These are phyloP conservation scores for Planococcus citri DNA, from an alignment of 1,140 invertebrate genomes.

Conservation along the genomic window DNA sequence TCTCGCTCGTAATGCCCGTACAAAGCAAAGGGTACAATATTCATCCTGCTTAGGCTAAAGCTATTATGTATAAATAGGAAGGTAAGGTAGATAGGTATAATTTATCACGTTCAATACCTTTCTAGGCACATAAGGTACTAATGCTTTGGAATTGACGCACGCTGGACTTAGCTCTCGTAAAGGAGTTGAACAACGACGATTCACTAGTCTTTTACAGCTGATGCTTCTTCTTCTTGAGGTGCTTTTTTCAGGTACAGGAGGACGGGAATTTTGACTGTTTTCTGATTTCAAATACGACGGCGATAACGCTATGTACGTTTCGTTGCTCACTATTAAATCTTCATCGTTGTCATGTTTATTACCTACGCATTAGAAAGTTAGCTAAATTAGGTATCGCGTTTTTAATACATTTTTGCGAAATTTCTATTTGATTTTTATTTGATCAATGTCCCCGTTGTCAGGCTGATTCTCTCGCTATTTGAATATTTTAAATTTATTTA, in stretches of 20 bases:
- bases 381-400: too few relatives aligned
- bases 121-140: neutral
- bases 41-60: too few relatives aligned
- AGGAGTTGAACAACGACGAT: conserved; percentile 11
- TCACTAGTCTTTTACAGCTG: conserved; percentile 4
- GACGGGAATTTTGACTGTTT: conserved; percentile 1
- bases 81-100: too few relatives aligned
- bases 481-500: too few relatives aligned
- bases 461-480: too few relatives aligned
- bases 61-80: too few relatives aligned
- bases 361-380: neutral
- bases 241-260: conserved; percentile 9
- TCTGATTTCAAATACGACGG: neutral
- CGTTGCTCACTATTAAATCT: conserved; percentile 2
- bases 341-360: neutral
- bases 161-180: conserved; percentile 2
- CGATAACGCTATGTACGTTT: neutral
- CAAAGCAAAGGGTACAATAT: too few relatives aligned
- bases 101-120: neutral
- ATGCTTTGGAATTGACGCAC: conserved; percentile 1
- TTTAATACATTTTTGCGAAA: too few relatives aligned
- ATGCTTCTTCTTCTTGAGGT: conserved; percentile 5
- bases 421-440: too few relatives aligned
- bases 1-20: too few relatives aligned
- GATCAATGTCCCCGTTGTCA: too few relatives aligned